Percentiles rank a stretch among this genome's conserved stretches.
Evolutionary conservation across 2,797 vertebrate genomes (phyloP).

Genomic region (Enteromius mattozi): DNA sequence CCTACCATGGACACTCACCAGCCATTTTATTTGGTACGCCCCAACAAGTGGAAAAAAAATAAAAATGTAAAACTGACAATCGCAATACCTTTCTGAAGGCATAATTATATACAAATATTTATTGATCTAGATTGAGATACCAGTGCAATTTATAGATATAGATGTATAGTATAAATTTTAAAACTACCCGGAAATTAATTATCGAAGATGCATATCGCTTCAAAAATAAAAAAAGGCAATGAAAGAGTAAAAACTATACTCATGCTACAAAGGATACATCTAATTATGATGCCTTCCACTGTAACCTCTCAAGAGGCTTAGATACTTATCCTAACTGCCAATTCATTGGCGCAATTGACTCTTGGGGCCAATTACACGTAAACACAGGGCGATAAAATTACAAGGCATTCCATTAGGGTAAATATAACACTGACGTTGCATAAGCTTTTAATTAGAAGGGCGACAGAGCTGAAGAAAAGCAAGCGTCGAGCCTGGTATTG

Average conservation of each 20-base stretch:
- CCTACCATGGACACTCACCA: not conserved
- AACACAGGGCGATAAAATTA: slow-evolving; percentile 28
- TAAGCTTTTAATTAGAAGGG: slow-evolving; percentile 34
- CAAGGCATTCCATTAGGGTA: slow-evolving; percentile 21
- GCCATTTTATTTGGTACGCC: not conserved
- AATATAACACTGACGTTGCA: slow-evolving; percentile 21
- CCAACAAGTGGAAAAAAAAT: too few species aligned
- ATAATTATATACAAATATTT: not conserved
- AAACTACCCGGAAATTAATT: slow-evolving; percentile 13
- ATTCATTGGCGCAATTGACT: slow-evolving; percentile 28
- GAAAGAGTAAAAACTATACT: not conserved
- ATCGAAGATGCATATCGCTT: not conserved
- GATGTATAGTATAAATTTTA: not conserved
- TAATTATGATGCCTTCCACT: slow-evolving; percentile 22
- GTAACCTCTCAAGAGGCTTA: slow-evolving; percentile 33
- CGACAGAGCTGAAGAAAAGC: not conserved
- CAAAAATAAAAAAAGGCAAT: not conserved
- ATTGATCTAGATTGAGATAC: not conserved
- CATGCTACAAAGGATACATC: not conserved
- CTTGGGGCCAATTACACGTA: slow-evolving; percentile 52
- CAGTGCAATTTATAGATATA: not conserved
- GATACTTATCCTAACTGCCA: slow-evolving; percentile 35
- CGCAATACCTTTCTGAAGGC: not conserved
- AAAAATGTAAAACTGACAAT: not conserved
- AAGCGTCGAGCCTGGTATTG: slow-evolving; percentile 6